Base-by-base conservation (phyloP, 2,888 invertebrate species). In the Rotaria sp. region DNA sequence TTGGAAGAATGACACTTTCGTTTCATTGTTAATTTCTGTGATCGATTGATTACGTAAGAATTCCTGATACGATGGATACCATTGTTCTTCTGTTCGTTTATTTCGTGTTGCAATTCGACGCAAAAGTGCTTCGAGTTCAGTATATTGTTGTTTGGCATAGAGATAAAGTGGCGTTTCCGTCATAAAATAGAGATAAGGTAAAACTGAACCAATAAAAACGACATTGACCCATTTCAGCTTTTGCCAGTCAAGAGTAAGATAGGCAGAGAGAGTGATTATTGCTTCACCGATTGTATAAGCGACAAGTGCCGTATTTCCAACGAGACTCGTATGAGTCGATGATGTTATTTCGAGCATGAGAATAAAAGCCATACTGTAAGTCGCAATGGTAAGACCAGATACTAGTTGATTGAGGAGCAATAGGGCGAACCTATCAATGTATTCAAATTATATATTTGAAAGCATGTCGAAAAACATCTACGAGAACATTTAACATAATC, bases 131-230 rank as follows among this genome's bases (percentile, higher is more conserved):
- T 67, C 67, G 13, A 67, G 35, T 67, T 18, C 2, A 30, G 10
- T 15, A 67, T 67, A 67, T 30, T 67, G n/a, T 67, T 18, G 13
- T 67, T 67, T 67, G 0, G 30, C 15, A 67, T 67, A 67, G 1
- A 30, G 13, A 30, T 30, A 67, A 3, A 30, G 15, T 15, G 67
- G 67, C 4, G 67, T 30, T 67, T 67, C 67, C 15, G 67, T 30
- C 67, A 67, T 67, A 67, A 30, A 67, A 67, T 67, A 67, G 7
- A 67, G 67, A 67, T 67, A 67, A 11, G 67, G 67, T 67, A 67
- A 11, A 18, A 10, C 35, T n/a, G 30, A 35, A 30, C 67, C 30
- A 67, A 67, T 67, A 67, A 67, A 67, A 30, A 18, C 15, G 13
- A 13, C 11, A 67, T 67, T 67, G 5, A 18, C 67, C 67, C 67